phyloP scores from a whole-genome alignment of 2,888 invertebrate species.

The Drosophila greeni region DNA sequence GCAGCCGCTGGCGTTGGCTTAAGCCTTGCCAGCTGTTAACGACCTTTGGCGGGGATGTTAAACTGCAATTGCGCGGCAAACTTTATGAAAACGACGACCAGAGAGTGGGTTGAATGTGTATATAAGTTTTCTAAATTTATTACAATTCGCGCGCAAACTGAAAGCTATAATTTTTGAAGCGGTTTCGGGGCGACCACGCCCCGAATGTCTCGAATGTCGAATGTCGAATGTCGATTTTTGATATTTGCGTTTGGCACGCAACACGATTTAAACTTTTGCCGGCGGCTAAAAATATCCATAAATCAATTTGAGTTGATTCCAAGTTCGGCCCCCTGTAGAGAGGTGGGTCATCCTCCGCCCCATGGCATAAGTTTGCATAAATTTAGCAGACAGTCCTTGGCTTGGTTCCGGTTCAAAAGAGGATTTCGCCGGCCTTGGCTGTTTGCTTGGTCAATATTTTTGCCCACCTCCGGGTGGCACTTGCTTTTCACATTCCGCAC shows the following conservation, averaged over 20 bases:
- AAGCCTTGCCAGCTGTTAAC: conserved; percentile 69
- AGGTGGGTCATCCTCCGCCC: conserved; percentile 43
- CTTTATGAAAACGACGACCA: conserved; percentile 60
- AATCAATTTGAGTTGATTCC: conserved; percentile 68
- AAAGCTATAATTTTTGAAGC: conserved; percentile 72
- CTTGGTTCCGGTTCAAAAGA: conserved; percentile 28
- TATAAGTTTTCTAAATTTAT: conserved; percentile 71
- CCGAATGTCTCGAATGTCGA: too few relatives aligned
- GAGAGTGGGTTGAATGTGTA: conserved; percentile 48
- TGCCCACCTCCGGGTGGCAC: conserved; percentile 17
- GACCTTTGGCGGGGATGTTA: conserved; percentile 56
- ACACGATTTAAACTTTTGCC: conserved; percentile 66
- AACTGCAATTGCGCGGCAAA: conserved; percentile 61
- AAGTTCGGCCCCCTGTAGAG: too few relatives aligned
- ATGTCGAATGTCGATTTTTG: conserved; percentile 71
- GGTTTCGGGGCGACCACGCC: conserved; percentile 70
- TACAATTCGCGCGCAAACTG: conserved; percentile 71
- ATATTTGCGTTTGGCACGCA: conserved; percentile 72
- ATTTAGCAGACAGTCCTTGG: conserved; percentile 55
- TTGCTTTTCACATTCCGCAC: conserved; percentile 49
- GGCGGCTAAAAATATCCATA: conserved; percentile 68
- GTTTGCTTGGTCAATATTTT: conserved; percentile 70
- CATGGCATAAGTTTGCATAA: conserved; percentile 64
- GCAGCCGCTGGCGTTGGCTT: conserved; percentile 45
- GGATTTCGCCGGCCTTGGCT: conserved; percentile 34